Evolutionary conservation across 2,113 vertebrate species (phyloP).

Genomic region (Chelonoidis abingdonii): DNA sequence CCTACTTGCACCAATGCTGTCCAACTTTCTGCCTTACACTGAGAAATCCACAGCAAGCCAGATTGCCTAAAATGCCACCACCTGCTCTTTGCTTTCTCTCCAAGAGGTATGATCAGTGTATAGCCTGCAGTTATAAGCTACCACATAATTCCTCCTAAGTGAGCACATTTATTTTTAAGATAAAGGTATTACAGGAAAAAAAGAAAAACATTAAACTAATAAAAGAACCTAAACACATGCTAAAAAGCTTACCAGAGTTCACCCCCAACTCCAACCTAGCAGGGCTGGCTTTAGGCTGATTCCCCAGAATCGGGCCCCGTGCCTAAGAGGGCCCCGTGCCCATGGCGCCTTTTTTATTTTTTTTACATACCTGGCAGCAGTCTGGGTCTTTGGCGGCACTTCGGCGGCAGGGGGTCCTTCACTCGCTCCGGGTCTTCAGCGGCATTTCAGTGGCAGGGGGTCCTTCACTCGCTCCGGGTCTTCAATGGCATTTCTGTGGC

Average conservation of each 20-base stretch:
- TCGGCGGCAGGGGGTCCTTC: no score
- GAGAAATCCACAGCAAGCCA: not conserved
- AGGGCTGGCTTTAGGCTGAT: no score
- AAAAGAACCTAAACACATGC: not conserved
- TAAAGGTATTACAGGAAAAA: not conserved
- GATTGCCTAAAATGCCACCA: not conserved
- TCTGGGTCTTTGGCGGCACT: no score
- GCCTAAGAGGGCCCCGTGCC: no score
- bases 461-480: no score
- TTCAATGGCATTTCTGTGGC: no score
- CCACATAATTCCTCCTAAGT: not conserved
- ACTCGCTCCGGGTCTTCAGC: no score
- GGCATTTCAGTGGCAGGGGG: no score
- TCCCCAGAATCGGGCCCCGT: no score
- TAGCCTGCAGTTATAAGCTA: not conserved
- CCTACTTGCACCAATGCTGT: no score
- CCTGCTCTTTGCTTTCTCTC: not conserved
- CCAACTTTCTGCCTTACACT: not conserved
- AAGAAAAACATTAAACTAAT: not conserved
- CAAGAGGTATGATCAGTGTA: not conserved
- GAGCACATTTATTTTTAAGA: not conserved
- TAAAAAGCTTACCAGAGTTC: not conserved
- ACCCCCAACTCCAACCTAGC: not conserved
- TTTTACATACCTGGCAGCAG: no score
- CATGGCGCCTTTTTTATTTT: no score